Conservation (phyloP, 2,888 invertebrate genomes). For the Eupithecia dodoneata region DNA sequence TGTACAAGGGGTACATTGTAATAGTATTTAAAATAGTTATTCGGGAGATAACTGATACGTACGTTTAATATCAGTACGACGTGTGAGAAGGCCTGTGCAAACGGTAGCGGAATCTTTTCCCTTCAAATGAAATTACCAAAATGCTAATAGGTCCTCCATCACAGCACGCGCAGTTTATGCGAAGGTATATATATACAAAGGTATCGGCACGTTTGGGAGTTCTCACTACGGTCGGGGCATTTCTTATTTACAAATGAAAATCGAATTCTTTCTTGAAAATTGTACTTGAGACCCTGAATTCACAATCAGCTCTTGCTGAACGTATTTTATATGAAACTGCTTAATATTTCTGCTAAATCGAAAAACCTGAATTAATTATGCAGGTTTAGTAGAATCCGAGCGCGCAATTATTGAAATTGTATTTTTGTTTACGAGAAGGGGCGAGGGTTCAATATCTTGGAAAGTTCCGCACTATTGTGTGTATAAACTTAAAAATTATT, state of each 20-base stretch:
- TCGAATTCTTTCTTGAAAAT: conserved; percentile 61
- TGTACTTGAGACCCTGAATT: conserved; percentile 43
- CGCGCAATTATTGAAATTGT: conserved; percentile 36
- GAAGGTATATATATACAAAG: background rate
- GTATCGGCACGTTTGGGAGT: conserved; percentile 39
- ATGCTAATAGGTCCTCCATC: background rate
- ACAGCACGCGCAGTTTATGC: background rate
- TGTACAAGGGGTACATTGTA: background rate
- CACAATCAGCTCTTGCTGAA: conserved; percentile 22
- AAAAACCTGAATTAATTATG: conserved; percentile 30
- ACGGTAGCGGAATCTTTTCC: background rate
- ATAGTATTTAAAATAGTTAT: background rate
- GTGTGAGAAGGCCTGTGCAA: background rate
- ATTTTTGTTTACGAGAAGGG: conserved; percentile 31
- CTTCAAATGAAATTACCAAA: background rate
- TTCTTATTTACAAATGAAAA: conserved; percentile 65
- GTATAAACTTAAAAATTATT: background rate
- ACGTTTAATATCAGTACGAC: background rate
- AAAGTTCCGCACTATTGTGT: background rate
- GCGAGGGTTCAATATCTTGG: background rate
- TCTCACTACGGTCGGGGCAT: conserved; percentile 61
- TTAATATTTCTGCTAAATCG: conserved; percentile 34
- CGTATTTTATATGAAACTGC: conserved; percentile 21
- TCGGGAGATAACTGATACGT: background rate
- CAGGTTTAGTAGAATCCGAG: conserved; percentile 21